These are phyloP conservation scores for Acanthurus tractus DNA, from an alignment of 2,797 vertebrate genomes.

Conservation along the genomic window DNA sequence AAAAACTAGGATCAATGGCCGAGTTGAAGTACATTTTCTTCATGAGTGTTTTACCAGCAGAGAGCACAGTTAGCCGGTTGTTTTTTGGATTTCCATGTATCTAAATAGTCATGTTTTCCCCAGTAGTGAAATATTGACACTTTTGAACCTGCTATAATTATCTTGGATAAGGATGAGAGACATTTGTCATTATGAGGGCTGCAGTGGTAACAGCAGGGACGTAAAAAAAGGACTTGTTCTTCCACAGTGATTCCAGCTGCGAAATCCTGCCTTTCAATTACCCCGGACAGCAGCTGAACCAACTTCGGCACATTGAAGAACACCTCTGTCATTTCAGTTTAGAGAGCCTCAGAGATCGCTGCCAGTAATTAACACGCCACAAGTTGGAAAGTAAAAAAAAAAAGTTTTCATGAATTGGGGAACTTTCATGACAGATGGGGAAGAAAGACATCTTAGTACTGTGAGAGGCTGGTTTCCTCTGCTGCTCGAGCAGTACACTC, in stretches of 20 bases:
- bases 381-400: conserved; percentile 48
- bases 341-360: conserved; percentile 46
- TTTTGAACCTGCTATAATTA: conserved; percentile 55
- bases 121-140: conserved; percentile 29
- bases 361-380: conserved; percentile 77
- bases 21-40: conserved; percentile 28
- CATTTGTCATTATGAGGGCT: conserved; percentile 63
- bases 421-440: conserved; percentile 60
- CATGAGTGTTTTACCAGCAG: conserved; percentile 7
- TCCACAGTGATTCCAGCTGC: conserved; percentile 60
- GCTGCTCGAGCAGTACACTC: conserved; percentile 27
- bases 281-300: conserved; percentile 63
- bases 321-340: conserved; percentile 73
- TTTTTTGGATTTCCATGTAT: neutral
- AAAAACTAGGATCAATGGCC: conserved; percentile 44
- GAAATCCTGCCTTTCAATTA: conserved; percentile 73
- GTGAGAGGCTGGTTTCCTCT: conserved; percentile 69
- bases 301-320: conserved; percentile 61
- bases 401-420: conserved; percentile 64
- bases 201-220: conserved; percentile 35
- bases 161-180: conserved; percentile 46
- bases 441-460: conserved; percentile 57
- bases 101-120: neutral
- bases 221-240: conserved; percentile 31
- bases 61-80: neutral